These are phyloP conservation scores for Metaphire vulgaris DNA, from an alignment of 1,140 invertebrate species.

Conservation along the genomic window DNA sequence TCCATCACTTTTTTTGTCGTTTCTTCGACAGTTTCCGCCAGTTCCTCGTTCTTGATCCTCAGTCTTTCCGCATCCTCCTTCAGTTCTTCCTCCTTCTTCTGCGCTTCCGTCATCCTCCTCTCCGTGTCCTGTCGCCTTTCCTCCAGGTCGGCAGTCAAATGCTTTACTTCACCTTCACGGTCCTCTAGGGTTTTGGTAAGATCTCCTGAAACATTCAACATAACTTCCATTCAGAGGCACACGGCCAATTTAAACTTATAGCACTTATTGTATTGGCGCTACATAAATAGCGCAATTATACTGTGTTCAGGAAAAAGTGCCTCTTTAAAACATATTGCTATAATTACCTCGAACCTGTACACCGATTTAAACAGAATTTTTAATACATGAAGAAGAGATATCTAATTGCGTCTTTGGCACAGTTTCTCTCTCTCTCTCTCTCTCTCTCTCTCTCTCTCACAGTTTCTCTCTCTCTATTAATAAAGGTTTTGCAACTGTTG, in stretches of 20 bases:
- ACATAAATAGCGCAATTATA: background rate
- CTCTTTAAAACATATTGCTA: too few species aligned
- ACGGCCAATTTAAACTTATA: background rate
- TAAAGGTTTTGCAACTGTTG: too few species aligned
- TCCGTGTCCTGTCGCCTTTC: constrained; percentile 15
- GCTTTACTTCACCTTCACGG: constrained; percentile 11
- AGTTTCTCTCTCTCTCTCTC: too few species aligned
- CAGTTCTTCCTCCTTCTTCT: constrained; percentile 13
- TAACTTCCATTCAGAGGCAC: background rate
- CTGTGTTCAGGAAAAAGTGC: too few species aligned
- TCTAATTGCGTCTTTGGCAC: too few species aligned
- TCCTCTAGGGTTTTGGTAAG: background rate
- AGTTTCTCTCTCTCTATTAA: too few species aligned
- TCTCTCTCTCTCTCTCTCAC: too few species aligned
- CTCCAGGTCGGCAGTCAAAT: constrained; percentile 4
- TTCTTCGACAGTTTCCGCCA: constrained; percentile 5
- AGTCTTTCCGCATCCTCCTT: background rate
- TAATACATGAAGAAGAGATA: too few species aligned
- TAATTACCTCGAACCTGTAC: too few species aligned
- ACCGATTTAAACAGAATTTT: too few species aligned
- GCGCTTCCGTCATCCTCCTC: constrained; percentile 17
- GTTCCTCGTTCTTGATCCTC: constrained; percentile 6
- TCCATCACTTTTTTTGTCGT: constrained; percentile 23
- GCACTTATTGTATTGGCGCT: background rate
- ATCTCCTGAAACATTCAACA: constrained; percentile 15